Conservation (phyloP, 2,888 invertebrate genomes). For the Therioaphis trifolii region DNA sequence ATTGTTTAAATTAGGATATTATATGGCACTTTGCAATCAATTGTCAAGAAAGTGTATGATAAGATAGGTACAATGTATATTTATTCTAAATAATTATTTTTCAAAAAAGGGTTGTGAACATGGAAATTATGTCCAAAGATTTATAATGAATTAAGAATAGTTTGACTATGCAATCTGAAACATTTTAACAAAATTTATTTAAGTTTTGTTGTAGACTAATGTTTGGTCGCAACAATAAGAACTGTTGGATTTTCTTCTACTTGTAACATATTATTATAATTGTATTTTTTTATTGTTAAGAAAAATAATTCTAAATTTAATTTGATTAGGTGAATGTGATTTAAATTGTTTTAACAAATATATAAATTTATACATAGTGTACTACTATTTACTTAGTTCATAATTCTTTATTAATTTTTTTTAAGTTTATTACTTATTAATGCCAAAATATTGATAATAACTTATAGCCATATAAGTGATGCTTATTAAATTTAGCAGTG, state of each 20-base stretch:
- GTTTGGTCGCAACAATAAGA: too few relatives aligned
- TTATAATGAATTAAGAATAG: not conserved
- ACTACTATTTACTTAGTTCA: not conserved
- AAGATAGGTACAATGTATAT: conserved; percentile 17
- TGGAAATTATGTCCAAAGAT: conserved; percentile 19
- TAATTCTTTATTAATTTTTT: not conserved
- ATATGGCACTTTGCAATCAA: not conserved
- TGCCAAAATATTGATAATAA: not conserved
- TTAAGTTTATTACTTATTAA: not conserved
- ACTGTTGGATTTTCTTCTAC: not conserved
- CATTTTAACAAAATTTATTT: not conserved
- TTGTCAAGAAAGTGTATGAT: not conserved
- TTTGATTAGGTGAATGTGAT: not conserved
- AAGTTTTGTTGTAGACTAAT: not conserved
- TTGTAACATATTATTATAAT: not conserved
- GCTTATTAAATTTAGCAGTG: not conserved
- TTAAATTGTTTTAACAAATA: conserved; percentile 1
- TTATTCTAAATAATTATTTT: not conserved
- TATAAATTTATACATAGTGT: not conserved
- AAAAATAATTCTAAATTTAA: conserved; percentile 27
- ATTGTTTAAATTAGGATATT: conserved; percentile 23
- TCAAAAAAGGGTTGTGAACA: conserved; percentile 22
- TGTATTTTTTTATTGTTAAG: conserved; percentile 2
- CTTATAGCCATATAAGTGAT: not conserved
- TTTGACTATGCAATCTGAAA: not conserved